A percentile compares a stretch with the other conserved stretches of the same genome.
Conservation (phyloP, 2,888 invertebrate species). For the Platypus cylindrus region DNA sequence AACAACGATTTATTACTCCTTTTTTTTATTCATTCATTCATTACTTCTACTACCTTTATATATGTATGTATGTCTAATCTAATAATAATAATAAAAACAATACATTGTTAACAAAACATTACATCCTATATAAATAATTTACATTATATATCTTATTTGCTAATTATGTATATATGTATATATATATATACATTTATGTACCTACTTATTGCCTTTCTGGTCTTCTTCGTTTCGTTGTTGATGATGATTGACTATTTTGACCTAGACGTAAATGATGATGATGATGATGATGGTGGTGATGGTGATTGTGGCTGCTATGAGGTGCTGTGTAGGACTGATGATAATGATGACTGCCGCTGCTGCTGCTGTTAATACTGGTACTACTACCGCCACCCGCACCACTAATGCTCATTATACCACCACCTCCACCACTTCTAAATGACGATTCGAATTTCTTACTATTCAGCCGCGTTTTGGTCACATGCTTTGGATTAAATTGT, state of each 20-base stretch:
- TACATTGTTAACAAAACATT: too few relatives aligned
- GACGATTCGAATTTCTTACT: conserved; percentile 13
- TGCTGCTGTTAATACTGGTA: conserved; percentile 16
- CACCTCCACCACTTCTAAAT: not conserved
- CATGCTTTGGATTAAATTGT: conserved; percentile 14
- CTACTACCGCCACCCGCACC: conserved; percentile 7
- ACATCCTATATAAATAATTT: too few relatives aligned
- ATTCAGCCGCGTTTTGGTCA: conserved; percentile 11
- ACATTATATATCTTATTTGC: too few relatives aligned
- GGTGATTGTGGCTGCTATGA: conserved; percentile 14
- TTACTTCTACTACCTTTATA: too few relatives aligned
- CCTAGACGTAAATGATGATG: conserved; percentile 16
- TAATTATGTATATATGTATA: too few relatives aligned
- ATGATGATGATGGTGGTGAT: conserved; percentile 15
- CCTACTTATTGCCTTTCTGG: conserved; percentile 22
- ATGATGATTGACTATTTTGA: conserved; percentile 19
- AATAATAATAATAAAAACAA: too few relatives aligned
- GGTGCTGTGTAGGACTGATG: too few relatives aligned
- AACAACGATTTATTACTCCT: too few relatives aligned
- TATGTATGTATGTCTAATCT: too few relatives aligned
- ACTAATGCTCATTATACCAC: not conserved
- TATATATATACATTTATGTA: conserved; percentile 7
- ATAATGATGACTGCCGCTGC: too few relatives aligned
- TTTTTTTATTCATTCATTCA: too few relatives aligned
- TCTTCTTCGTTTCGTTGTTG: conserved; percentile 23